Conservation (phyloP, 92 coral and sea anemone species). For the Actinernus sp. region DNA sequence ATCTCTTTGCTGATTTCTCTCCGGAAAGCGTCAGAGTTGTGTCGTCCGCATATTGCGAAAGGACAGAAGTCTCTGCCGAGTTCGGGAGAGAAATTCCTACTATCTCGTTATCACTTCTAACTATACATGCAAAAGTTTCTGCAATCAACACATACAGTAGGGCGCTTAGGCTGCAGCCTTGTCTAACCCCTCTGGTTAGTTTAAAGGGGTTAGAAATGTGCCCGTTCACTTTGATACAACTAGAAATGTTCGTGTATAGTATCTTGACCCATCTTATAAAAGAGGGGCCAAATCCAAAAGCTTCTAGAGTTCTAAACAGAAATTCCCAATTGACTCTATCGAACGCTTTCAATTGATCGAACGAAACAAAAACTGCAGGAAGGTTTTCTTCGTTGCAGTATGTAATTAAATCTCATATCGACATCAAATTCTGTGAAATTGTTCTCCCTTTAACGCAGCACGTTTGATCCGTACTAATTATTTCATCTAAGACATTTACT, state of each 20-base stretch:
- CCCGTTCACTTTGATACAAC: slow-evolving; percentile 12
- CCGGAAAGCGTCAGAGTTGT: no score
- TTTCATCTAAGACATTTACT: slow-evolving; percentile 1
- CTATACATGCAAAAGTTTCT: not conserved
- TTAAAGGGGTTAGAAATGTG: not conserved
- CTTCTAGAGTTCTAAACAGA: slow-evolving; percentile 7
- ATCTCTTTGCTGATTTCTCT: no score
- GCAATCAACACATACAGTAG: slow-evolving; percentile 16
- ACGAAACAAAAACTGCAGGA: slow-evolving; percentile 19
- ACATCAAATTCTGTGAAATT: not conserved
- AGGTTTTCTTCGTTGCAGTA: not conserved
- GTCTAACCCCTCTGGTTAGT: slow-evolving; percentile 12
- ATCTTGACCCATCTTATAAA: slow-evolving; percentile 23
- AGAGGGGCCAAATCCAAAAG: slow-evolving; percentile 32
- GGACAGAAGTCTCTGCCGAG: not conserved
- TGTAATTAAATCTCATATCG: not conserved
- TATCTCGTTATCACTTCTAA: slow-evolving; percentile 3
- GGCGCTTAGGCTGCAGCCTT: slow-evolving; percentile 8
- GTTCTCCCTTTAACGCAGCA: slow-evolving; percentile 9
- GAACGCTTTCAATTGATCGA: slow-evolving; percentile 55
- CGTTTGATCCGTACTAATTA: slow-evolving; percentile 3
- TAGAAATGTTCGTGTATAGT: slow-evolving; percentile 17
- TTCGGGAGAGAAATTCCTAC: not conserved
- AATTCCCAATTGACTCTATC: slow-evolving; percentile 9
- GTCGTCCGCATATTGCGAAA: slow-evolving; percentile 46